These are phyloP conservation scores for Denticeps clupeoides DNA, from an alignment of 2,797 vertebrate genomes.

Conservation along the genomic window DNA sequence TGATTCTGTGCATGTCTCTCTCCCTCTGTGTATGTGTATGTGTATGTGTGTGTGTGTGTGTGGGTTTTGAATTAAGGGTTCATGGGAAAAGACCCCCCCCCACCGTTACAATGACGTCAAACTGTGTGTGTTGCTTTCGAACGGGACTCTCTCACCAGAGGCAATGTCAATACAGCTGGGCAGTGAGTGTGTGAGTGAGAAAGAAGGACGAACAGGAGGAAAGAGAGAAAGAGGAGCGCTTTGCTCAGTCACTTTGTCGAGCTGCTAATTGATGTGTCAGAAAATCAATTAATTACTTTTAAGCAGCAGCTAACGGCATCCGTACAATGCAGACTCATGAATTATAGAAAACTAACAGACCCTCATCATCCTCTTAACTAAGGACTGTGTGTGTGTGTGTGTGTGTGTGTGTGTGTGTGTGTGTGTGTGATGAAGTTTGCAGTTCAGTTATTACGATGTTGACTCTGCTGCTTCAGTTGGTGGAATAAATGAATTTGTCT, in stretches of 20 bases:
- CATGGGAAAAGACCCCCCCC: conserved; percentile 31
- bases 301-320: conserved; percentile 87
- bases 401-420: background rate
- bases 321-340: conserved; percentile 75
- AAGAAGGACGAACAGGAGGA: background rate
- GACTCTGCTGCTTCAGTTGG: too few relatives aligned
- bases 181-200: background rate
- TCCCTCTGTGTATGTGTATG: background rate
- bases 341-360: conserved; percentile 78
- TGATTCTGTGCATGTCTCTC: background rate
- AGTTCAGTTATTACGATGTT: too few relatives aligned
- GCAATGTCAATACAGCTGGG: conserved; percentile 37
- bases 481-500: background rate
- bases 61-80: conserved; percentile 5
- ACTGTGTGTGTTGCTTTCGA: conserved; percentile 8
- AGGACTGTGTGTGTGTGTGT: background rate
- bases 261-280: conserved; percentile 92
- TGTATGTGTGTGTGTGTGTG: background rate
- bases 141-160: conserved; percentile 11
- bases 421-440: too few relatives aligned
- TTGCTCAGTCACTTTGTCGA: conserved; percentile 59
- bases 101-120: conserved; percentile 21
- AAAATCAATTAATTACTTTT: conserved; percentile 99
- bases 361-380: conserved; percentile 48
- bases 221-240: conserved; percentile 15